Conservation (phyloP, 1,140 invertebrate species). For the Ceratosolen solmsi region DNA sequence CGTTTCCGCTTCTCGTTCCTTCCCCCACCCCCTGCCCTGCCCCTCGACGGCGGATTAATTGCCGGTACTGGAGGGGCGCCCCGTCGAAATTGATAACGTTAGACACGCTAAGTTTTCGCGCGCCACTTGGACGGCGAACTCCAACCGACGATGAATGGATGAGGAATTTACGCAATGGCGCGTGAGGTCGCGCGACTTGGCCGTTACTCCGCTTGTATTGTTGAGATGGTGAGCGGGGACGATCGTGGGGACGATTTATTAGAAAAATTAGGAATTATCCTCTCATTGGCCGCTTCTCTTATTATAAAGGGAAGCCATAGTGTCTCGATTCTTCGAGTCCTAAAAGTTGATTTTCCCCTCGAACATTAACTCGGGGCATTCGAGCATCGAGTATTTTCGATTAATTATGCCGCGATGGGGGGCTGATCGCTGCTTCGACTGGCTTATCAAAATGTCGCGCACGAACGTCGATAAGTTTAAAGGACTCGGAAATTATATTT, state of each 20-base stretch:
- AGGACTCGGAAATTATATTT: no score
- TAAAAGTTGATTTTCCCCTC: no score
- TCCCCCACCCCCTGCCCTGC: constrained; percentile 47
- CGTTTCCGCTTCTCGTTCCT: constrained; percentile 70
- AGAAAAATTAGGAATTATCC: background rate
- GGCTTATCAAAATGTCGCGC: background rate
- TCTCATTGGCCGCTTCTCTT: no score
- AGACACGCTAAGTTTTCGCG: constrained; percentile 32
- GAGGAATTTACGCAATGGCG: constrained; percentile 15
- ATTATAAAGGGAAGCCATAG: no score
- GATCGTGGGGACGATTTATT: background rate
- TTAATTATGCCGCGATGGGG: background rate
- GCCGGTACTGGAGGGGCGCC: constrained; percentile 55
- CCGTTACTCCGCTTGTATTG: background rate
- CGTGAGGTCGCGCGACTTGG: background rate
- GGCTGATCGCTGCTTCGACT: background rate
- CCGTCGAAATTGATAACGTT: constrained; percentile 70
- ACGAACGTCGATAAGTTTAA: background rate
- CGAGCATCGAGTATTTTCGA: background rate
- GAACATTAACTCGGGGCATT: background rate
- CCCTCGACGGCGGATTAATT: constrained; percentile 71
- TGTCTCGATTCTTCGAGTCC: no score
- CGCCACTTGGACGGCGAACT: background rate
- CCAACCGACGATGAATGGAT: background rate
- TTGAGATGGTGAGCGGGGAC: background rate